phyloP scores from a whole-genome alignment of 1,140 invertebrate species.

The Leptopilina clavipes region DNA sequence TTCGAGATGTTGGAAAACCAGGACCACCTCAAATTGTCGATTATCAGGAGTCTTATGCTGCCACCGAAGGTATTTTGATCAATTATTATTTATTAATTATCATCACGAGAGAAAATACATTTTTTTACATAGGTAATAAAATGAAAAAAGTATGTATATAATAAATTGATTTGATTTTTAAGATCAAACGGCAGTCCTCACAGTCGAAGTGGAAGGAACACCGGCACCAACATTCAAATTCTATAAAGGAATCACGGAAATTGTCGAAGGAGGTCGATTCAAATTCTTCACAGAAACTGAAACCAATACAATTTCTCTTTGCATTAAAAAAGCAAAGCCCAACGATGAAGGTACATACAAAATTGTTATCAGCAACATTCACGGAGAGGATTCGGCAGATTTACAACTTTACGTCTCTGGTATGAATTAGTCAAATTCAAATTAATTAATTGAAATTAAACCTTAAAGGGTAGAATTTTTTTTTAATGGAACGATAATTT shows the following conservation, averaged over 20 bases:
- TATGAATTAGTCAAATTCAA: constrained; percentile 71
- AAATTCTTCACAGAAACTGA: constrained; percentile 93
- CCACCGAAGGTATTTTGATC: constrained; percentile 91
- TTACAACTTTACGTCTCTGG: constrained; percentile 97
- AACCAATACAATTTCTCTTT: constrained; percentile 91
- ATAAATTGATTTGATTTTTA: constrained; percentile 50
- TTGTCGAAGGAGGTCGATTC: constrained; percentile 94
- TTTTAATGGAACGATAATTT: no score
- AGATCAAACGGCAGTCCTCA: constrained; percentile 93
- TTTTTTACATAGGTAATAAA: no score
- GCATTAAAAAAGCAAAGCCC: constrained; percentile 95
- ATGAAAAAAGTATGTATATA: constrained; percentile 7
- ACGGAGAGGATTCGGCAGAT: constrained; percentile 95
- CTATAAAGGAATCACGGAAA: constrained; percentile 91
- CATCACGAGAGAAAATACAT: no score
- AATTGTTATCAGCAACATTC: constrained; percentile 92
- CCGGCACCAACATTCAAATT: constrained; percentile 96
- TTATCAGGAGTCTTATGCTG: constrained; percentile 91
- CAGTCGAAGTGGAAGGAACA: constrained; percentile 91
- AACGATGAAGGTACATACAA: constrained; percentile 99
- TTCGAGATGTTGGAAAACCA: constrained; percentile 83
- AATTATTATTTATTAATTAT: no score
- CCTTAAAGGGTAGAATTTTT: no score
- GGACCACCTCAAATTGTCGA: constrained; percentile 92
- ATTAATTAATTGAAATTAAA: not conserved